phyloP scores from a whole-genome alignment of 2,113 vertebrate species.

The Gymnobelideus leadbeateri region DNA sequence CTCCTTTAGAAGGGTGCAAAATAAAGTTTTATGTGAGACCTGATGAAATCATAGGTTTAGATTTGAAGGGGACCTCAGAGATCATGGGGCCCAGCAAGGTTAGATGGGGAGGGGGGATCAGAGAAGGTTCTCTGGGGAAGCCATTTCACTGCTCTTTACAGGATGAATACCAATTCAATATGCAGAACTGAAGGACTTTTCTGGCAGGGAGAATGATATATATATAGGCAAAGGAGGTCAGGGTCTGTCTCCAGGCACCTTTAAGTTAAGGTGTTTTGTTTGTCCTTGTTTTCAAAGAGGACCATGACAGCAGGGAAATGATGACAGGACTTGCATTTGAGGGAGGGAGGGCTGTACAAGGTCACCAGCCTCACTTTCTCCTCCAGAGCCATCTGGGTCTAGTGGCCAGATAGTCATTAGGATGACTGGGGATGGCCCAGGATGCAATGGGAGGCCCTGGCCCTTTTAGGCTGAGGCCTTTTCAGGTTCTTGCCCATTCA shows the following conservation, averaged over 20 bases:
- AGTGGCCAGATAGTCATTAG: no score
- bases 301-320: no score
- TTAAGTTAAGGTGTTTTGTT: background rate
- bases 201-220: no score
- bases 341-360: no score
- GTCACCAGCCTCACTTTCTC: no score
- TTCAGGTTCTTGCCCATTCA: no score
- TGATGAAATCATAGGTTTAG: background rate
- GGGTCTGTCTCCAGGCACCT: background rate
- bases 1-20: background rate
- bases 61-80: background rate
- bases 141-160: background rate
- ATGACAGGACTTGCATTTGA: no score
- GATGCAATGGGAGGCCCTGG: no score
- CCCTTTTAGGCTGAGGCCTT: no score
- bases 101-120: background rate
- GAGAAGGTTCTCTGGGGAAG: background rate
- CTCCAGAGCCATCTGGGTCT: no score
- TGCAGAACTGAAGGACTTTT: background rate
- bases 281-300: no score
- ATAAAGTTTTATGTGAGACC: background rate
- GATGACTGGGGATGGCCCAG: no score
- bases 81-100: background rate
- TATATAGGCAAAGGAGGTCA: background rate
- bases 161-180: background rate